These are phyloP conservation scores for Torymus texanus DNA, from an alignment of 2,888 invertebrate genomes.

Conservation along the genomic window DNA sequence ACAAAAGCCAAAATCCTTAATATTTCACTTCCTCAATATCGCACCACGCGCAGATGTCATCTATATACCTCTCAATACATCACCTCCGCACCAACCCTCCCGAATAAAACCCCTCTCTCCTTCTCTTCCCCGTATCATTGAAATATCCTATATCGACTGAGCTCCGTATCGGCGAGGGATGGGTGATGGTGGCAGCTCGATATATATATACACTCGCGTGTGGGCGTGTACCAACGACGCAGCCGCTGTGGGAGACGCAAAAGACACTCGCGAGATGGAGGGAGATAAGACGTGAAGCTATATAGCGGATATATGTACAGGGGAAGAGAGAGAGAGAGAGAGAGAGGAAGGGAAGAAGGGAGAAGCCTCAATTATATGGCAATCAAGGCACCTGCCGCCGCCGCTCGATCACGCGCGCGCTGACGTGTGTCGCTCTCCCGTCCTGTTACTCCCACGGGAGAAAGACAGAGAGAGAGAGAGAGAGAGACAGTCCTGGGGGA, in stretches of 20 bases:
- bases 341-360: slow-evolving; percentile 4
- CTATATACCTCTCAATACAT: background rate
- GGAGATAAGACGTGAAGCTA: background rate
- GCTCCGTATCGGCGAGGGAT: no score
- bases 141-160: no score
- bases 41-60: background rate
- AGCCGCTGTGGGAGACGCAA: slow-evolving; percentile 13
- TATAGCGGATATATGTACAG: background rate
- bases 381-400: slow-evolving; percentile 48
- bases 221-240: background rate
- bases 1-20: no score
- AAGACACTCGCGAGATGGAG: slow-evolving; percentile 30
- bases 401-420: slow-evolving; percentile 24
- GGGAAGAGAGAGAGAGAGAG: background rate
- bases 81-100: no score
- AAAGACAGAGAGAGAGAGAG: no score
- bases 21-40: no score
- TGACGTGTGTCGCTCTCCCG: slow-evolving; percentile 6
- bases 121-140: no score
- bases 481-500: no score
- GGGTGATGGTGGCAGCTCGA: no score
- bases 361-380: slow-evolving; percentile 44
- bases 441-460: slow-evolving; percentile 1
- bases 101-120: no score
- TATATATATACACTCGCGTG: background rate